phyloP scores from a whole-genome alignment of 2,113 vertebrate species.

The Bucco capensis region DNA sequence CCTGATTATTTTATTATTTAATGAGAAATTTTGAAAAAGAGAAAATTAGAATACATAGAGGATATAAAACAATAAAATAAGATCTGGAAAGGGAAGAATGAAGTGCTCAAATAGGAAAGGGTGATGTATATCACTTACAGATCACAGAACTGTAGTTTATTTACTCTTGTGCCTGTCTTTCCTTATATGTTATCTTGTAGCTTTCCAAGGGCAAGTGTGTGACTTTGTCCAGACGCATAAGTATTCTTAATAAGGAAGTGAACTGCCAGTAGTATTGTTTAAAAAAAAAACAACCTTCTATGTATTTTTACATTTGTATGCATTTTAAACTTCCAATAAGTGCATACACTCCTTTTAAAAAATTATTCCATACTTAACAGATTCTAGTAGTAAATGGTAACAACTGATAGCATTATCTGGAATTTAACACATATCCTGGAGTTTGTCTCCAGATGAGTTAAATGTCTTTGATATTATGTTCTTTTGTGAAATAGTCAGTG shows the following conservation, averaged over 20 bases:
- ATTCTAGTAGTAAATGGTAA: background rate
- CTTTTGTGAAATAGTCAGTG: background rate
- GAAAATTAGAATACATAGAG: background rate
- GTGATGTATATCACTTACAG: background rate
- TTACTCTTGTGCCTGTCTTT: background rate
- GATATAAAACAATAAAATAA: background rate
- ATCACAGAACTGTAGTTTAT: background rate
- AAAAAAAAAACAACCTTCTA: background rate
- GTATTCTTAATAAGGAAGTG: background rate
- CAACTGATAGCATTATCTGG: background rate
- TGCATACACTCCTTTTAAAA: background rate
- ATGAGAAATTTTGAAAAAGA: background rate
- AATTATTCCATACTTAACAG: background rate
- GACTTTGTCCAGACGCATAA: background rate
- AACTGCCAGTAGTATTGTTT: background rate
- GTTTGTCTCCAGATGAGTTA: background rate
- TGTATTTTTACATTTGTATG: background rate
- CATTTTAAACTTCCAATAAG: background rate
- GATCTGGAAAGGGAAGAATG: background rate
- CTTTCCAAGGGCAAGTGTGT: background rate
- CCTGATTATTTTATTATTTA: background rate
- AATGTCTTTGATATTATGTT: rapidly evolving
- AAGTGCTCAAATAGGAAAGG: background rate
- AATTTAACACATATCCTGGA: background rate
- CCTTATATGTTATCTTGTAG: background rate